Base-by-base conservation (phyloP, 1,140 invertebrate genomes). In the Orius insidiosus region DNA sequence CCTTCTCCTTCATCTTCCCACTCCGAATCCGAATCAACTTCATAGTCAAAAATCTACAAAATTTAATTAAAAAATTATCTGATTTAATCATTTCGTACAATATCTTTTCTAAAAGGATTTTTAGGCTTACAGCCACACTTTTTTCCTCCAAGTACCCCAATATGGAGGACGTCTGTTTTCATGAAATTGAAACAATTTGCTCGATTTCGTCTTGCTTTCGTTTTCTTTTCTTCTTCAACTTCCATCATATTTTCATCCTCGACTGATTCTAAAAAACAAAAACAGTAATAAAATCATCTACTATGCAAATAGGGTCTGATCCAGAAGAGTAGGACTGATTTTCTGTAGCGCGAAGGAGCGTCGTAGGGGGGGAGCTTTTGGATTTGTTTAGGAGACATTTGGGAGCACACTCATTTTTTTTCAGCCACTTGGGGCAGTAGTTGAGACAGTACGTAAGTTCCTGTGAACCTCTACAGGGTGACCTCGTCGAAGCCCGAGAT, bases 1-100 rank as follows among this genome's bases (percentile, higher is more conserved):
- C 80, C 83, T 24, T 83, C 79, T 52, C 92, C 90, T 56, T 96
- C 93, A 57, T 97, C 92, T 61, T 98, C 94, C 94, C 94, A 98
- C 59, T 98, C 94, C 43, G 93, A 90, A 58, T 97, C 94, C 24
- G 88, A 95, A 63, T 98, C 90, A 31, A 93, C 73, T 58, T 94
- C 87, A 59, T 98, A 98, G 62, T 98, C 90, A 52, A 94, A 78
- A 41, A 71, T 60, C 72, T 53, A 13, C 63, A n/a, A n/a, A n/a
- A n/a, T n/a, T n/a, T n/a, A n/a, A n/a, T n/a, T n/a, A 38, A 34
- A 10, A 9, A 43, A 31, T 8, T n/a, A 51, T 18, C 14, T 36
- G 9, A n/a, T 13, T 40, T 31, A n/a, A n/a, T n/a, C n/a, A n/a
- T n/a, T n/a, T n/a, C 24, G 24, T 60, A 85, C 78, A 60, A 70